phyloP scores from a whole-genome alignment of 92 coral and sea anemone species.

The Scolanthus callimorphus region DNA sequence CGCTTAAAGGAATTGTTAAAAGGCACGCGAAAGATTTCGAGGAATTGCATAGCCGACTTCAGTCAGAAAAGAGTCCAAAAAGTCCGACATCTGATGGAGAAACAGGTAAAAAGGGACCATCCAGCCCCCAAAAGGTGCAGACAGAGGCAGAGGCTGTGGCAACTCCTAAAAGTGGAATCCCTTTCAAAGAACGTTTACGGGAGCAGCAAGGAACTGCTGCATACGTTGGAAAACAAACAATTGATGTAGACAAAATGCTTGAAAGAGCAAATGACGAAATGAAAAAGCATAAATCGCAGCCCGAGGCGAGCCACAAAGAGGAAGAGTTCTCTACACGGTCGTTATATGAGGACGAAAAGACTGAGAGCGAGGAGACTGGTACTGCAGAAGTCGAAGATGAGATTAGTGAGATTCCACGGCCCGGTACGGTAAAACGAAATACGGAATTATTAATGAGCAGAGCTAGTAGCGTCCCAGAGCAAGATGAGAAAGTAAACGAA shows the following conservation, averaged over 20 bases:
- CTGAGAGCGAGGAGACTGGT: not conserved
- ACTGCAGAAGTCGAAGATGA: conserved; percentile 4
- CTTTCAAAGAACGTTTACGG: not conserved
- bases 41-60: conserved; percentile 7
- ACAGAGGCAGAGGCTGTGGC: not conserved
- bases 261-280: conserved; percentile 50
- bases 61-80: not conserved
- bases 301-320: not conserved
- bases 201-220: not conserved
- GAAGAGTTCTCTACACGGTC: not conserved
- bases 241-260: conserved; percentile 29
- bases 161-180: not conserved
- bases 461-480: not conserved
- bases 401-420: conserved; percentile 23
- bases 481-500: too few species aligned
- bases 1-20: conserved; percentile 23
- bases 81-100: not conserved
- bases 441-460: conserved; percentile 20
- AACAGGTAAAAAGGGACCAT: not conserved
- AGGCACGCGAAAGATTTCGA: conserved; percentile 31
- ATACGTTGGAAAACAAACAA: not conserved
- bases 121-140: not conserved
- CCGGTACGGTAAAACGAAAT: conserved; percentile 25
- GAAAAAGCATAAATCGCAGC: conserved; percentile 30
- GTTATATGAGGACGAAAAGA: conserved; percentile 2